Evolutionary conservation across 2,888 invertebrate genomes (phyloP), one percentile per base, ranked within the genome.

Genomic region (Eurytoma californica): DNA sequence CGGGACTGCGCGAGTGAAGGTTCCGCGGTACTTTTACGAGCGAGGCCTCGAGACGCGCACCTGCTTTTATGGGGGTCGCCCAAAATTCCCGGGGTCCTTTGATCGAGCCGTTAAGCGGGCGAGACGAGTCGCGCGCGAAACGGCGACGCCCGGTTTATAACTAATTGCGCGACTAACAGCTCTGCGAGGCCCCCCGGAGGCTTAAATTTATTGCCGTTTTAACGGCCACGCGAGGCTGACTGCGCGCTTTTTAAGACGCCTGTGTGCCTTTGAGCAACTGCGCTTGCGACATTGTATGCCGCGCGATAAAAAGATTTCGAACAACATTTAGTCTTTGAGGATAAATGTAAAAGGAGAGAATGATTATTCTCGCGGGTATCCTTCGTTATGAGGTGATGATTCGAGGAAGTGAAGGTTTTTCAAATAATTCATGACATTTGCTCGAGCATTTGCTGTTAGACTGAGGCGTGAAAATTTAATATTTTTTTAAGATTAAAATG

Each of bases 151-250:
- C 20, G 53, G 68, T 69, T 80, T 80, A 80, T 60, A 68, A 77
- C 80, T 80, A 80, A 80, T 80, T 76, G 77, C 72, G 51, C 69
- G 55, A 39, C 28, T 30, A 51, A 79, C 58, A 24, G 55, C 65
- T 28, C 51, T 39, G 28, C n/a, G 28, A 69, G 53, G 69, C 1
- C 39, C 39, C 39, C 39, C 65, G 53, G 79, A 65, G 66, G 60
- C 39, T 68, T 4, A 68, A 80, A 80, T 80, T 80, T 77, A 80
- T 80, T 49, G 69, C 68, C 65, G 13, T 28, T 70, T 79, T 79
- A 58, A 79, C 70, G 39, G 63, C 69, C 58, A 73, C 67, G 39
- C 57, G 18, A 72, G 53, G 67, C 39, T 63, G 39, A 39, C 39
- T 39, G 39, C 39, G 39, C 39, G 39, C 39, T 39, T 39, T 39